Evolutionary conservation across 2,888 invertebrate species (phyloP), one percentile per base, ranked within the genome.

Genomic region (Drosophila mimetica): DNA sequence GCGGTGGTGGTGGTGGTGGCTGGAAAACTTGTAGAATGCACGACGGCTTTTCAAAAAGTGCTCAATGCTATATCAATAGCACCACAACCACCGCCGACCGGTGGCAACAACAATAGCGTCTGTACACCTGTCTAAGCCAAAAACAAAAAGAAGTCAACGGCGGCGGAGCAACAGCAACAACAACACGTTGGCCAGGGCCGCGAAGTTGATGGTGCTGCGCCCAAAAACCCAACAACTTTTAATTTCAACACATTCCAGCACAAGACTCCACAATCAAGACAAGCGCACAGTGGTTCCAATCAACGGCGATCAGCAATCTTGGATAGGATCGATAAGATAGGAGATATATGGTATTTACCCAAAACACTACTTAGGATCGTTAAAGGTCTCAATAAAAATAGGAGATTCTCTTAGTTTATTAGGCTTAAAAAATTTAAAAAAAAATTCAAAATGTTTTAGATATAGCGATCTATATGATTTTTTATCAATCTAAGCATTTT

Each of bases 231-330:
- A 81, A 85, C 82, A 88, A 86, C 86, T 86, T 88, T 86, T 86
- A 88, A 79, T 86, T 86, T 86, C 88, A 85, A 84, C 79, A 88
- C 87, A 86, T 84, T 87, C 87, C 87, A 79, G 74, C 71, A 77
- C 67, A 63, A 63, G 65, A 64, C 70, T 50, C 46, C 69, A 39
- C 55, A 37, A 25, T 36, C 57, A 59, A 59, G 52, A 41, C 59
- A 52, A 39, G 46, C 20, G 59, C 75, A 76, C 67, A 48, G 47
- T 76, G 61, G 54, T n/a, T 1, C 30, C 8, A 13, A 11, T 14
- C 8, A 14, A 2, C 8, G 2, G 0, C 16, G 14, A 36, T 11
- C 28, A 2, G 4, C 4, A 11, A 4, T 28, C 28, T 28, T 0
- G 7, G 25, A 20, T 25, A n/a, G 30, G 39, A 2, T 8, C 18